These are phyloP conservation scores for Luidia sarsii DNA, from an alignment of 53 echinoderm and acorn worm genomes.

Conservation along the genomic window DNA sequence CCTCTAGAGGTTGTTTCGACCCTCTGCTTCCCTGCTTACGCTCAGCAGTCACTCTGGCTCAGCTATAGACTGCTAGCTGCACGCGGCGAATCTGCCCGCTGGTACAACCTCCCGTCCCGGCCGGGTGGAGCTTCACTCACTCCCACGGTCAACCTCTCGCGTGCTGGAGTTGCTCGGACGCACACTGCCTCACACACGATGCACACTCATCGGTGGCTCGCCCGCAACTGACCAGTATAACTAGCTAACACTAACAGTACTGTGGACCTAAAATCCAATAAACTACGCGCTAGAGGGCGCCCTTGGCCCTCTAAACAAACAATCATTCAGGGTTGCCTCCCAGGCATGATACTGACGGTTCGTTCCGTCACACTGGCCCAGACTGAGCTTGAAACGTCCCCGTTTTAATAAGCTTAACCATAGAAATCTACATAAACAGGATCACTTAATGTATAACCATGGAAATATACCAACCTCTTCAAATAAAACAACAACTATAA, in stretches of 20 bases:
- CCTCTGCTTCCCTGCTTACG: too few species aligned
- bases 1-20: too few species aligned
- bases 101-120: constrained; percentile 19
- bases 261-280: too few species aligned
- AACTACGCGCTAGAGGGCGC: not conserved
- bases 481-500: not conserved
- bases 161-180: not conserved
- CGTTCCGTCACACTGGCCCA: constrained; percentile 24
- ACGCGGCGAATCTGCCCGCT: too few species aligned
- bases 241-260: not conserved
- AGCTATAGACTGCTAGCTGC: not conserved
- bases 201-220: not conserved
- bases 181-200: not conserved
- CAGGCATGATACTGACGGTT: constrained; percentile 4
- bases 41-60: not conserved
- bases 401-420: constrained; percentile 19
- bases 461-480: not conserved
- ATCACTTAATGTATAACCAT: not conserved
- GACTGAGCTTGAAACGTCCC: constrained; percentile 16
- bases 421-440: not conserved
- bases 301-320: not conserved
- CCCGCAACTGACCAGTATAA: not conserved
- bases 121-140: not conserved
- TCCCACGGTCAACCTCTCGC: constrained; percentile 12
- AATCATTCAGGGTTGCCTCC: not conserved